A percentile compares a stretch with the other conserved stretches of the same genome.
These are phyloP conservation scores for Ectropis grisescens DNA, from an alignment of 1,140 invertebrate species.

Conservation along the genomic window DNA sequence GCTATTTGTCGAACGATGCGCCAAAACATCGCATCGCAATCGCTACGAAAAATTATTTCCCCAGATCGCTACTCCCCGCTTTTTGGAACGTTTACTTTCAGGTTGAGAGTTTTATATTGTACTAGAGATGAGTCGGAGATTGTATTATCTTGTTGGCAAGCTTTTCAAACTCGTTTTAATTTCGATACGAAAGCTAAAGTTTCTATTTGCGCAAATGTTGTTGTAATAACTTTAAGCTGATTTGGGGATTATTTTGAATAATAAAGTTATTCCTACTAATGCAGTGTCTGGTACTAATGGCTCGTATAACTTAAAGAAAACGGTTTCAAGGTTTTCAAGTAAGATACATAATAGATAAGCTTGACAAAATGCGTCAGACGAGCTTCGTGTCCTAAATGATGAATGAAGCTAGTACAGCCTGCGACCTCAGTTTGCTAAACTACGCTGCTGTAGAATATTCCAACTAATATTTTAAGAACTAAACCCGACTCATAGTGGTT, in stretches of 20 bases:
- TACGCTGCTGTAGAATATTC: too few relatives aligned
- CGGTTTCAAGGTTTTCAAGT: conserved; percentile 4
- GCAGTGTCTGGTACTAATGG: too few relatives aligned
- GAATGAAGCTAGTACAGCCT: conserved; percentile 6
- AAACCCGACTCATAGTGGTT: too few relatives aligned
- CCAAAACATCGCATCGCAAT: conserved; percentile 65
- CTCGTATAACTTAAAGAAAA: too few relatives aligned
- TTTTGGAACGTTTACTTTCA: conserved; percentile 57
- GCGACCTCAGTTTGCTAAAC: conserved; percentile 5
- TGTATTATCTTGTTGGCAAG: conserved; percentile 61
- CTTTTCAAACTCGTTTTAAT: conserved; percentile 40
- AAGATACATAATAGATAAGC: conserved; percentile 8
- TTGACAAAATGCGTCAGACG: conserved; percentile 8
- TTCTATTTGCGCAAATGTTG: neutral
- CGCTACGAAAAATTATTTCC: conserved; percentile 59
- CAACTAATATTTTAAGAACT: too few relatives aligned
- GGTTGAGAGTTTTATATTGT: conserved; percentile 49
- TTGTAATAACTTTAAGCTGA: too few relatives aligned
- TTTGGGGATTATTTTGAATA: too few relatives aligned
- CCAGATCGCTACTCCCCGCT: conserved; percentile 53
- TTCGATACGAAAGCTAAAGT: conserved; percentile 26
- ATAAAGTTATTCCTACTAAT: too few relatives aligned
- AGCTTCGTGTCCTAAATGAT: conserved; percentile 8
- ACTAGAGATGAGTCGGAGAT: conserved; percentile 44
- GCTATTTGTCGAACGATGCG: conserved; percentile 65